A percentile compares a stretch with the other conserved stretches of the same genome.
phyloP scores from a whole-genome alignment of 1,140 invertebrate genomes.

The Pseudomyrmex concolor region DNA sequence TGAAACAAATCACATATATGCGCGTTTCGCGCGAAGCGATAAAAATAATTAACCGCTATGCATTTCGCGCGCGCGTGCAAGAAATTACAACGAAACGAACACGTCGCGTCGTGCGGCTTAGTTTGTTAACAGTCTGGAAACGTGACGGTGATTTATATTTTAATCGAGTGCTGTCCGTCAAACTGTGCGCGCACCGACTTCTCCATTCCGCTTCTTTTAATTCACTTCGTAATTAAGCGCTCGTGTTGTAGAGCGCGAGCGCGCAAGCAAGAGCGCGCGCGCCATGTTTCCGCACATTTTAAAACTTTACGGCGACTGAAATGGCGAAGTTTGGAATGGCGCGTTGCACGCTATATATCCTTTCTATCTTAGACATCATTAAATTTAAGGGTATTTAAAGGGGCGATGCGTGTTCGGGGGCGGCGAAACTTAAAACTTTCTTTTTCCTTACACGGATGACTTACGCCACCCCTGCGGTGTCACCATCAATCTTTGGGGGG shows the following conservation, averaged over 20 bases:
- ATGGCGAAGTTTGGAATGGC: slow-evolving; percentile 57
- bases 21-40: not conserved
- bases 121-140: not conserved
- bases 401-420: slow-evolving; percentile 63
- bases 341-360: slow-evolving; percentile 11
- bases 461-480: slow-evolving; percentile 72
- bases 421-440: slow-evolving; percentile 73
- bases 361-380: slow-evolving; percentile 38
- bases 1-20: slow-evolving; percentile 42
- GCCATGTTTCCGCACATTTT: slow-evolving; percentile 56
- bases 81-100: slow-evolving; percentile 9
- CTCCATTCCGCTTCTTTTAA: slow-evolving; percentile 57
- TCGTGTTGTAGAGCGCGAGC: too few relatives aligned
- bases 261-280: not conserved
- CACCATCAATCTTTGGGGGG: slow-evolving; percentile 80
- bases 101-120: not conserved
- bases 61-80: not conserved
- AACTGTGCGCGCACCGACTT: slow-evolving; percentile 39
- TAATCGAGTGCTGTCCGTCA: slow-evolving; percentile 58
- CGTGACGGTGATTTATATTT: slow-evolving; percentile 56
- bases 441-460: slow-evolving; percentile 75
- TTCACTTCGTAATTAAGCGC: slow-evolving; percentile 55
- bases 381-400: slow-evolving; percentile 67
- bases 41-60: slow-evolving; percentile 27
- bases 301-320: slow-evolving; percentile 59